Percentiles rank a stretch among this genome's conserved stretches.
Evolutionary conservation across 2,113 vertebrate genomes (phyloP).

Genomic region (Cavia aperea): DNA sequence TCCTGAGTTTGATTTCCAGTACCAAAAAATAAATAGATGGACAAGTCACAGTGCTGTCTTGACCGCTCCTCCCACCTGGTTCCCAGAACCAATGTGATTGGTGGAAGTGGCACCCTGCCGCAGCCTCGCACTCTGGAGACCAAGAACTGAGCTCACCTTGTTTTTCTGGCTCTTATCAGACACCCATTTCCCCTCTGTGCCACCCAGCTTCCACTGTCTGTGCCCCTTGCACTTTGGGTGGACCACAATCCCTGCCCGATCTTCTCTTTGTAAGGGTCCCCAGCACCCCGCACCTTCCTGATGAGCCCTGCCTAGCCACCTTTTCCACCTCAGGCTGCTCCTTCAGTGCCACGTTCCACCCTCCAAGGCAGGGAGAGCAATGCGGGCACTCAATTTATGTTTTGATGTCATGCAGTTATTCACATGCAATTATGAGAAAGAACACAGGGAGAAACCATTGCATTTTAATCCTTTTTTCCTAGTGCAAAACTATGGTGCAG

Average conservation of each 20-base stretch:
- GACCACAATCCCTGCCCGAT: background rate
- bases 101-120: background rate
- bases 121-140: background rate
- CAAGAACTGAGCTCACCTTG: background rate
- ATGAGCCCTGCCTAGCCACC: background rate
- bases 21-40: background rate
- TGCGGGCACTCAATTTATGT: background rate
- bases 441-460: background rate
- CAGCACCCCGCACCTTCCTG: background rate
- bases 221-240: rapidly evolving
- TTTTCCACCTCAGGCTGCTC: background rate
- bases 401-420: background rate
- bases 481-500: background rate
- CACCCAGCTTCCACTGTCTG: background rate
- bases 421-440: background rate
- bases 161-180: background rate
- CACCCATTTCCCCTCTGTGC: background rate
- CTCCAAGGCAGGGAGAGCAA: background rate
- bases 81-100: background rate
- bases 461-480: background rate
- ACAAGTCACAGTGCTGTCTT: background rate
- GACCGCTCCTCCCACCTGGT: background rate
- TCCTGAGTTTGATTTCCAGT: no score
- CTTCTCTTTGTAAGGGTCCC: background rate
- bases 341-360: background rate